Base-by-base conservation (phyloP, 2,113 vertebrate species). In the Delphinapterus leucas region DNA sequence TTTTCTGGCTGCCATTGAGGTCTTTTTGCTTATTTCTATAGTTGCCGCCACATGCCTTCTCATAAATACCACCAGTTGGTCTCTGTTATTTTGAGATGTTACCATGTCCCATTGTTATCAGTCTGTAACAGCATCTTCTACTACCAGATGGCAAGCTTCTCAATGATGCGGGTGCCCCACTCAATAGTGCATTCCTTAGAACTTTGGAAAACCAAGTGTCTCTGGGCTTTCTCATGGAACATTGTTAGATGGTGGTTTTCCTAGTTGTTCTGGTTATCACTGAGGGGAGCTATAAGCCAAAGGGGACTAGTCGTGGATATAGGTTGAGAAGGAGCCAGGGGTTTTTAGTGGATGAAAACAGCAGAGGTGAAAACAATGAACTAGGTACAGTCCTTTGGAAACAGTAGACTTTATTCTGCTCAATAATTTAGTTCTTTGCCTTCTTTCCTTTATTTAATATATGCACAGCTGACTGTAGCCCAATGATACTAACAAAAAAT, bases 21-120 rank as follows among this genome's bases (percentile, higher is more conserved):
- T 23, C 20, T 81, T 60, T 41, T 23, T 93, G 28, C 44, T 95
- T 96, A 47, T 84, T 90, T 94, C 63, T 93, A 5, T 76, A 84
- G 94, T 88, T 65, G 41, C 17, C 67, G 65, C 58, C 88, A 97
- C 84, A 65, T 96, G 95, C 12, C 49, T 88, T 87, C 28, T 81
- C n/a, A 79, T 55, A 90, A 88, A 60, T 10, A 87, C 41, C 60
- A 68, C 41, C 77, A 92, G 31, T 88, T 97, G 93, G 80, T 11
- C 33, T 90, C 49, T 65, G 53, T 96, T 95, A 81, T 87, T 97
- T n/a, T 76, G 53, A 60, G 41, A 70, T 67, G 36, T 88, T 87
- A 70, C 70, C 60, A 25, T 65, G 13, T 53, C 17, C 36, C 10
- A n/a, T 41, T 23, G 38, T n/a, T 81, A 76, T 21, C 65, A 93